phyloP scores from a whole-genome alignment of 2,797 vertebrate species.

The Distichodus sexfasciatus region DNA sequence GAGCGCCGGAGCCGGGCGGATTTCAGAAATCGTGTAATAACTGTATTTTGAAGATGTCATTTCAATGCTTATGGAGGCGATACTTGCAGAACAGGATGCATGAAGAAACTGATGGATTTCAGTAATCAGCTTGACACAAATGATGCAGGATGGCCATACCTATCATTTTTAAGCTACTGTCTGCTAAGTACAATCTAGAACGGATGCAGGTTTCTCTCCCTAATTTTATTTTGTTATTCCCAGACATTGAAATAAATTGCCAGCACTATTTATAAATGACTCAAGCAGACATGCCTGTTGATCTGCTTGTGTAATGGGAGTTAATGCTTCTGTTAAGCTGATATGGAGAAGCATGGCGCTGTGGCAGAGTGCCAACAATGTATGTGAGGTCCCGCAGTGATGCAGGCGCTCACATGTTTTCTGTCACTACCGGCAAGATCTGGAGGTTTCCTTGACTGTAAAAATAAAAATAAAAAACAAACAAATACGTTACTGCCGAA shows the following conservation, averaged over 20 bases:
- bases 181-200: neutral
- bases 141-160: neutral
- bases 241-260: too few species aligned
- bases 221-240: neutral
- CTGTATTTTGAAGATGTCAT: too few species aligned
- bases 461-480: neutral
- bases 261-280: too few species aligned
- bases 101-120: too few species aligned
- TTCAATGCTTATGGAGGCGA: too few species aligned
- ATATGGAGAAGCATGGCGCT: neutral
- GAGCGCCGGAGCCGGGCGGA: neutral
- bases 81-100: too few species aligned
- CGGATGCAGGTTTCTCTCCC: neutral
- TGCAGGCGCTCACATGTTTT: constrained; percentile 3
- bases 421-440: constrained; percentile 4
- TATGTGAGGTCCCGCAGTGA: neutral
- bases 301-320: neutral
- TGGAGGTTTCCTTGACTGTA: neutral
- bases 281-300: neutral
- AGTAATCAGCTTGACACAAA: neutral
- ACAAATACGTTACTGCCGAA: neutral
- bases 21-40: neutral
- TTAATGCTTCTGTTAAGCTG: neutral
- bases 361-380: constrained; percentile 11
- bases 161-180: neutral